A percentile compares a stretch with the other conserved stretches of the same genome.
These are phyloP conservation scores for Notodonta dromedarius DNA, from an alignment of 2,888 invertebrate genomes.

Conservation along the genomic window DNA sequence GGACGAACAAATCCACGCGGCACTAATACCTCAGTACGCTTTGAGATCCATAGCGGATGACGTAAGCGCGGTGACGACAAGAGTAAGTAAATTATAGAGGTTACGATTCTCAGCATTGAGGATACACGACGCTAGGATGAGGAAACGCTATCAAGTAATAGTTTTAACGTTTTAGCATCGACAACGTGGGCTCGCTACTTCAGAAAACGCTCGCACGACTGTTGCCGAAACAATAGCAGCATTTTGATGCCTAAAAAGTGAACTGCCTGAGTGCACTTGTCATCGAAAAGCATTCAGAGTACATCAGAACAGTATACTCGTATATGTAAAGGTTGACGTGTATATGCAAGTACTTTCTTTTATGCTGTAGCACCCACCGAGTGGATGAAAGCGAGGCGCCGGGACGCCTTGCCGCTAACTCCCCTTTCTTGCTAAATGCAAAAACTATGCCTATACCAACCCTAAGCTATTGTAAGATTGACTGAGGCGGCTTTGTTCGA, in stretches of 20 bases:
- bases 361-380: constrained; percentile 69
- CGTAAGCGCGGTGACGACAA: too few relatives aligned
- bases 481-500: constrained; percentile 70
- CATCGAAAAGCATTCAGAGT: constrained; percentile 80
- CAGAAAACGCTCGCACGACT: constrained; percentile 52
- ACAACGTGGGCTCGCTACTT: constrained; percentile 41
- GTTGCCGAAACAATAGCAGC: constrained; percentile 73
- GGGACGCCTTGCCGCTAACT: constrained; percentile 66
- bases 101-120: too few relatives aligned
- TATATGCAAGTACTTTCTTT: constrained; percentile 66
- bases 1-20: too few relatives aligned
- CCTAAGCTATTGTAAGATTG: constrained; percentile 74
- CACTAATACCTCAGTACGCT: too few relatives aligned
- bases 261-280: constrained; percentile 74
- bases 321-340: constrained; percentile 56
- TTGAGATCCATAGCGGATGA: too few relatives aligned
- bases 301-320: constrained; percentile 70
- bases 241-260: constrained; percentile 77
- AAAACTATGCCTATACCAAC: constrained; percentile 69
- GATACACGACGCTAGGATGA: too few relatives aligned
- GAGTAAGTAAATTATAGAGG: too few relatives aligned
- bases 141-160: constrained; percentile 8
- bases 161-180: constrained; percentile 20
- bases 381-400: constrained; percentile 78
- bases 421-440: constrained; percentile 75